Evolutionary conservation across 2,797 vertebrate species (phyloP).

Genomic region (Australoheros facetus): DNA sequence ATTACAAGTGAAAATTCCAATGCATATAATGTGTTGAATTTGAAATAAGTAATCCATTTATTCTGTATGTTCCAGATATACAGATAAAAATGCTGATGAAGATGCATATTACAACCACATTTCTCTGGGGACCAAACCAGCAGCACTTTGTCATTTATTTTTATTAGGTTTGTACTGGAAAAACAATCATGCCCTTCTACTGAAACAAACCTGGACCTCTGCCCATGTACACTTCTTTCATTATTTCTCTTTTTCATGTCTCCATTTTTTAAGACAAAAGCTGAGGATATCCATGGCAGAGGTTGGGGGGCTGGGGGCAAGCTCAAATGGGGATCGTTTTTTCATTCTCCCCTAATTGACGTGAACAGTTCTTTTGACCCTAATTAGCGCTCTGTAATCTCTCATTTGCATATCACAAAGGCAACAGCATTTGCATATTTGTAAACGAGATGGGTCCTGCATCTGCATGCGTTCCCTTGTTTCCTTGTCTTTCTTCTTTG

Average conservation of each 20-base stretch:
- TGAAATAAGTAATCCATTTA: background rate
- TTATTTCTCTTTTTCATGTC: conserved; percentile 78
- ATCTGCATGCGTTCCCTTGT: conserved; percentile 85
- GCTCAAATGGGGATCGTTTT: conserved; percentile 78
- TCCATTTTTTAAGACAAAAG: conserved; percentile 82
- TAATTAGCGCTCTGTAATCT: conserved; percentile 95
- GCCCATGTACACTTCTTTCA: conserved; percentile 67
- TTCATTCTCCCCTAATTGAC: conserved; percentile 89
- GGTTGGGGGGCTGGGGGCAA: conserved; percentile 71
- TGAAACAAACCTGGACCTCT: conserved; percentile 60
- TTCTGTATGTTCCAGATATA: background rate
- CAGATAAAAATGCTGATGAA: background rate
- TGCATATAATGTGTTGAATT: background rate
- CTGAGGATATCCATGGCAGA: conserved; percentile 77
- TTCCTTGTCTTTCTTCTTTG: conserved; percentile 78
- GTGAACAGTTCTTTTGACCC: conserved; percentile 94
- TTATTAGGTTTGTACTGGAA: conserved; percentile 28
- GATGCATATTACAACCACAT: background rate
- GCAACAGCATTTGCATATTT: conserved; percentile 93
- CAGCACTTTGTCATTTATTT: conserved; percentile 9
- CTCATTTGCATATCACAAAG: conserved; percentile 95
- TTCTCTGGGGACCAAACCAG: background rate
- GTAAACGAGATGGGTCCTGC: conserved; percentile 88
- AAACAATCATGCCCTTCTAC: conserved; percentile 18
- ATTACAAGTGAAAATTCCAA: background rate